phyloP scores from a whole-genome alignment of 2,797 vertebrate genomes.

The Hemibagrus guttatus region DNA sequence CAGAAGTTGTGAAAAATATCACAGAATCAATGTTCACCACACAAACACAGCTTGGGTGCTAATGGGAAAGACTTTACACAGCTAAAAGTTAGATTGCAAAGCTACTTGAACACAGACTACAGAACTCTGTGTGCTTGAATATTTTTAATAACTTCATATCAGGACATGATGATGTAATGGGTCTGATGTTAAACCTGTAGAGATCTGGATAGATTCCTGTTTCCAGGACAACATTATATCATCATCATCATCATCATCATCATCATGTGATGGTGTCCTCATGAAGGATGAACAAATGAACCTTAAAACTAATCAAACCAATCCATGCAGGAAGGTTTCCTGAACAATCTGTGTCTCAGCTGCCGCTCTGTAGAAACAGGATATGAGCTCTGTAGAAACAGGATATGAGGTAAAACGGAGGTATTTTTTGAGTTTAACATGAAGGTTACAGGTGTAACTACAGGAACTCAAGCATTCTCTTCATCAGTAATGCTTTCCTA shows the following conservation, averaged over 20 bases:
- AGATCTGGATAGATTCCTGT: background rate
- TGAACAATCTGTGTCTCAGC: background rate
- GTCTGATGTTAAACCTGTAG: background rate
- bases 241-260: too few species aligned
- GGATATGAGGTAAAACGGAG: background rate
- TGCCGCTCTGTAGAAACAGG: too few species aligned
- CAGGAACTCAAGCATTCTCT: background rate
- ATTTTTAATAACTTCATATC: background rate
- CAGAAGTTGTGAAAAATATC: background rate
- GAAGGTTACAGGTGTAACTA: background rate
- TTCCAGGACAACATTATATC: background rate
- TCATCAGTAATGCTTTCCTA: background rate
- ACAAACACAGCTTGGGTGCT: background rate
- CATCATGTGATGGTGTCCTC: background rate
- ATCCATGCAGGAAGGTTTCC: background rate
- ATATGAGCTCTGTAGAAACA: background rate
- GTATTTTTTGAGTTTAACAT: background rate
- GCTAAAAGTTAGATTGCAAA: background rate
- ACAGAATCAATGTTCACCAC: background rate
- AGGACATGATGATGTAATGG: background rate
- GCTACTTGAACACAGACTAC: background rate
- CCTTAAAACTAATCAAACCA: too few species aligned
- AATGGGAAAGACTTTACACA: background rate
- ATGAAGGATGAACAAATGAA: background rate
- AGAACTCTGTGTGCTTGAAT: background rate